These are phyloP conservation scores for Chelidonichthys spinosus DNA, from an alignment of 2,797 vertebrate genomes.

Conservation along the genomic window DNA sequence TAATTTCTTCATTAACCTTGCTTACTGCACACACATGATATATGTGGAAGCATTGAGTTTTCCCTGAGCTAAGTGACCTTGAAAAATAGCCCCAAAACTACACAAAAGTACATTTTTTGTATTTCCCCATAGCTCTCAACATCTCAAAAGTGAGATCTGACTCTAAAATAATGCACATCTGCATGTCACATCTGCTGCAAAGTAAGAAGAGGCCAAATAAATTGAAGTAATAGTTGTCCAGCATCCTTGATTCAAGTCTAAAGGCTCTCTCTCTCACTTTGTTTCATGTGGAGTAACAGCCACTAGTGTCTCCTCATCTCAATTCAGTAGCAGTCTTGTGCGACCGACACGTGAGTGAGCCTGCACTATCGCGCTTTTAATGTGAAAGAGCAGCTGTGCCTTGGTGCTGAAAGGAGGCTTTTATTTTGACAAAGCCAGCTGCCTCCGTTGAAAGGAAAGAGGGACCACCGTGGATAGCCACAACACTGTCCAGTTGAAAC, in stretches of 20 bases:
- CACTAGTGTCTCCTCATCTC: conserved; percentile 25
- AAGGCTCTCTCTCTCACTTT: background rate
- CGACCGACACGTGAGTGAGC: conserved; percentile 41
- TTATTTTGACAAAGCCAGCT: conserved; percentile 74
- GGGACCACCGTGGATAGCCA: conserved; percentile 45
- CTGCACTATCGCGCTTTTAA: conserved; percentile 61
- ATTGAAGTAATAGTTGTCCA: background rate
- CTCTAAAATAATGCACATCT: background rate
- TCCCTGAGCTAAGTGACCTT: background rate
- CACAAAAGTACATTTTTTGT: background rate
- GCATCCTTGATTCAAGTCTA: background rate
- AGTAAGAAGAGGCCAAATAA: background rate
- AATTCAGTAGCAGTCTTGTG: conserved; percentile 42
- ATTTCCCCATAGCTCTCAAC: background rate
- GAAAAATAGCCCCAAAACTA: background rate
- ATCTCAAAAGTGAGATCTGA: background rate
- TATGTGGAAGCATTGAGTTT: background rate
- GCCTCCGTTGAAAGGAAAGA: conserved; percentile 49
- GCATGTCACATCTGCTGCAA: conserved; percentile 4
- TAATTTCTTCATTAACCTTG: background rate
- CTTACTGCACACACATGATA: background rate
- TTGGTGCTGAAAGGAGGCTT: conserved; percentile 69
- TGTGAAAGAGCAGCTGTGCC: conserved; percentile 76
- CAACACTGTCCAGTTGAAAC: conserved; percentile 46
- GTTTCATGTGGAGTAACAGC: conserved; percentile 16